Evolutionary conservation across 92 coral and sea anemone species (phyloP).

Genomic region (Galaxea fascicularis): DNA sequence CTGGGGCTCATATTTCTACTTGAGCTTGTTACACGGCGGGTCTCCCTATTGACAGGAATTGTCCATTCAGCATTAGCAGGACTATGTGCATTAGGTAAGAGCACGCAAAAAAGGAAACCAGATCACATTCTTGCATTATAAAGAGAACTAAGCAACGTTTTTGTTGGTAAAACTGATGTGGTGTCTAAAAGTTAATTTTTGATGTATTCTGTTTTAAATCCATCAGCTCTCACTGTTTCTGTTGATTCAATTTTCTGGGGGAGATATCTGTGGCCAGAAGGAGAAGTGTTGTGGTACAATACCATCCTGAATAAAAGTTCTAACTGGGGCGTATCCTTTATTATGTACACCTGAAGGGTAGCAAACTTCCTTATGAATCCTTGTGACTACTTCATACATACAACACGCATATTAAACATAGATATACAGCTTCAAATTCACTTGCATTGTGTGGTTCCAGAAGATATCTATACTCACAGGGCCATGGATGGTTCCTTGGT

Average conservation of each 20-base stretch:
- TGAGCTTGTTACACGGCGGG: slow-evolving; percentile 72
- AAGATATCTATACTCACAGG: too few relatives aligned
- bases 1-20: slow-evolving; percentile 82
- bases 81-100: slow-evolving; percentile 79
- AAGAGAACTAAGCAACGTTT: background rate
- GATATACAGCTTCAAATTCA: too few relatives aligned
- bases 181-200: too few relatives aligned
- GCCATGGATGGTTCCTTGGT: too few relatives aligned
- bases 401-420: too few relatives aligned
- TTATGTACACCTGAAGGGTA: background rate
- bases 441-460: too few relatives aligned
- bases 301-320: slow-evolving; percentile 92
- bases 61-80: slow-evolving; percentile 85
- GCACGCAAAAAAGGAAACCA: background rate
- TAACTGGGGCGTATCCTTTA: slow-evolving; percentile 97
- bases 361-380: background rate
- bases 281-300: slow-evolving; percentile 92
- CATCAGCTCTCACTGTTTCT: slow-evolving; percentile 76
- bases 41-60: slow-evolving; percentile 65
- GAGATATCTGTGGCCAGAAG: slow-evolving; percentile 94
- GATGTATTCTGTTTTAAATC: background rate
- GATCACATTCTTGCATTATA: background rate
- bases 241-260: slow-evolving; percentile 93
- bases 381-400: too few relatives aligned
- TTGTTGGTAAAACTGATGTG: too few relatives aligned